Conservation (phyloP, 2,797 vertebrate species). For the Bovichtus diacanthus region DNA sequence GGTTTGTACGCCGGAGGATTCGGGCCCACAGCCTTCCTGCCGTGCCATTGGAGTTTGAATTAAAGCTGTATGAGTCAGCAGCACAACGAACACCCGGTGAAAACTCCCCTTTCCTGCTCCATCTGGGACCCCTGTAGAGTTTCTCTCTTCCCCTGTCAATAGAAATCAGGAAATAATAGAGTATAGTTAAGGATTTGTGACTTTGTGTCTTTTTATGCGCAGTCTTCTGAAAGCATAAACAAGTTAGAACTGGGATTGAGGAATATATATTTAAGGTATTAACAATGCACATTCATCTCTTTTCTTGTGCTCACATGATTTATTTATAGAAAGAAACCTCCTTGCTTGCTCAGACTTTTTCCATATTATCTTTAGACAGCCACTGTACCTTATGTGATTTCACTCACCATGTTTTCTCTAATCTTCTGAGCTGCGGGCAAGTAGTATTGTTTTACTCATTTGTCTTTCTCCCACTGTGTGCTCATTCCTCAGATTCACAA, state of each 20-base stretch:
- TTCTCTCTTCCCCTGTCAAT: constrained; percentile 37
- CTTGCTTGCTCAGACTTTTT: constrained; percentile 50
- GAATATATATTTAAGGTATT: constrained; percentile 33
- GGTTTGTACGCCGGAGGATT: constrained; percentile 28
- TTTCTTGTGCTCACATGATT: constrained; percentile 35
- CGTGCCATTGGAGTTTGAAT: constrained; percentile 58
- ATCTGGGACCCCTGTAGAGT: constrained; percentile 28
- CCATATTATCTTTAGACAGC: constrained; percentile 38
- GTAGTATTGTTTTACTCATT: constrained; percentile 72
- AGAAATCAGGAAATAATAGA: constrained; percentile 54
- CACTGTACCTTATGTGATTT: constrained; percentile 51
- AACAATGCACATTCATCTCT: constrained; percentile 49
- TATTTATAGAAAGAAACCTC: constrained; percentile 41
- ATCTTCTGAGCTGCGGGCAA: constrained; percentile 54
- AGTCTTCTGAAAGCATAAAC: constrained; percentile 29
- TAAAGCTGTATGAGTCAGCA: constrained; percentile 47
- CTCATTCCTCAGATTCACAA: constrained; percentile 73
- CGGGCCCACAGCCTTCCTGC: constrained; percentile 45
- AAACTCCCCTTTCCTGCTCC: constrained; percentile 62
- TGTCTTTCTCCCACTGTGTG: constrained; percentile 57
- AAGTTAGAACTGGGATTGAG: constrained; percentile 38
- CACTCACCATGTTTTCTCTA: constrained; percentile 46
- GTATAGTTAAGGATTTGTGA: constrained; percentile 36
- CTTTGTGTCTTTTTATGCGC: constrained; percentile 36
- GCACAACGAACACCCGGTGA: constrained; percentile 35